These are phyloP conservation scores for Oligia fasciuncula DNA, from an alignment of 2,888 invertebrate species.

Conservation along the genomic window DNA sequence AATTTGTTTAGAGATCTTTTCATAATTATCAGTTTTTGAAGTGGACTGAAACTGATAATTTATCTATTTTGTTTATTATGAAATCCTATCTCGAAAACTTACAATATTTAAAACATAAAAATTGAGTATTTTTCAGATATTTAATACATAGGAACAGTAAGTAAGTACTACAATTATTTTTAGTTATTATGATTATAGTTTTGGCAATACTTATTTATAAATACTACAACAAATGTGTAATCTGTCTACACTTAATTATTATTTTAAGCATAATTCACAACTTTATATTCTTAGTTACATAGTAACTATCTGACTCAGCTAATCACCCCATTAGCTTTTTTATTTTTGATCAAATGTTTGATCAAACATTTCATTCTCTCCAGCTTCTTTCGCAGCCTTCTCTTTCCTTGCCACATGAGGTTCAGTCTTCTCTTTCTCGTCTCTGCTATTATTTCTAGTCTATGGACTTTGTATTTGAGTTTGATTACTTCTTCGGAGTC, in stretches of 20 bases:
- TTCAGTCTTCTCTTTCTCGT: slow-evolving; percentile 77
- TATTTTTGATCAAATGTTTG: slow-evolving; percentile 78
- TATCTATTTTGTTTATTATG: neutral
- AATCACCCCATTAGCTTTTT: slow-evolving; percentile 54
- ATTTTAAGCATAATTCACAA: neutral
- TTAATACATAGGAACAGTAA: neutral
- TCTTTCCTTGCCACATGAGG: slow-evolving; percentile 78
- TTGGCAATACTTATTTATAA: neutral
- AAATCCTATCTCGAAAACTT: neutral
- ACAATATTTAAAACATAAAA: neutral
- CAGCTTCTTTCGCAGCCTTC: slow-evolving; percentile 75
- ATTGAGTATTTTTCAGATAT: neutral
- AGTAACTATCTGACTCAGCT: slow-evolving; percentile 17
- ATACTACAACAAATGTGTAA: neutral
- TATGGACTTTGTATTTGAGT: slow-evolving; percentile 78
- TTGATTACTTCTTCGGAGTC: slow-evolving; percentile 80
- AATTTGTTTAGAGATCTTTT: neutral
- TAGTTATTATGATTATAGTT: neutral
- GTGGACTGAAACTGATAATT: neutral
- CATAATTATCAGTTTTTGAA: neutral
- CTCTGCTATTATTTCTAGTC: slow-evolving; percentile 79
- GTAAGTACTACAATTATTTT: neutral
- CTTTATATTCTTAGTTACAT: too few relatives aligned
- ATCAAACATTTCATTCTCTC: slow-evolving; percentile 76
- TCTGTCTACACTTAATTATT: neutral